Evolutionary conservation across 1,140 invertebrate genomes (phyloP).

Genomic region (Sitobion miscanthi): DNA sequence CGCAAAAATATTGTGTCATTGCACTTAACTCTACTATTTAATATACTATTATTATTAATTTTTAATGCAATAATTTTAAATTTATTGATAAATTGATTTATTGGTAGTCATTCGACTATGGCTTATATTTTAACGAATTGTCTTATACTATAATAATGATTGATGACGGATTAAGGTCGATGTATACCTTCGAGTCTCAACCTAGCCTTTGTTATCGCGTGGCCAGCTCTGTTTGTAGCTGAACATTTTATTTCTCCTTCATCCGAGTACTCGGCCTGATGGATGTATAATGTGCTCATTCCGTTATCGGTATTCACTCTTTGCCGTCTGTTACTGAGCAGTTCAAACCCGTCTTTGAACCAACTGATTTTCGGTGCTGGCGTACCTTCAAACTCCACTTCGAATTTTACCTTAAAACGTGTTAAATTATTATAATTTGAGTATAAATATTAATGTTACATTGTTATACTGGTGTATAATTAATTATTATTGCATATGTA

Average conservation of each 20-base stretch:
- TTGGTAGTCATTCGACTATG: neutral
- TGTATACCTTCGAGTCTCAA: conserved; percentile 73
- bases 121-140: neutral
- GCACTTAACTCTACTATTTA: neutral
- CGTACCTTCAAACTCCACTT: conserved; percentile 79
- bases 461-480: neutral
- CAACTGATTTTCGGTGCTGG: conserved; percentile 89
- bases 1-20: neutral
- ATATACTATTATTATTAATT: neutral
- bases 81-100: neutral
- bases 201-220: conserved; percentile 75
- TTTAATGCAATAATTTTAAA: neutral
- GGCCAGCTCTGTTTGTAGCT: conserved; percentile 82
- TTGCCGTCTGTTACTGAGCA: conserved; percentile 81
- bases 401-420: conserved; percentile 73
- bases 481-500: neutral
- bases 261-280: conserved; percentile 78
- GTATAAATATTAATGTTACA: neutral
- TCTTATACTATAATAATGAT: neutral
- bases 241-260: conserved; percentile 89
- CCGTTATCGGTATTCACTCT: conserved; percentile 79
- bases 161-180: neutral
- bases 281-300: conserved; percentile 79
- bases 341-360: conserved; percentile 89
- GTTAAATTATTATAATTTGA: neutral